phyloP scores from a whole-genome alignment of 2,797 vertebrate species.

The Megalops cyprinoides region DNA sequence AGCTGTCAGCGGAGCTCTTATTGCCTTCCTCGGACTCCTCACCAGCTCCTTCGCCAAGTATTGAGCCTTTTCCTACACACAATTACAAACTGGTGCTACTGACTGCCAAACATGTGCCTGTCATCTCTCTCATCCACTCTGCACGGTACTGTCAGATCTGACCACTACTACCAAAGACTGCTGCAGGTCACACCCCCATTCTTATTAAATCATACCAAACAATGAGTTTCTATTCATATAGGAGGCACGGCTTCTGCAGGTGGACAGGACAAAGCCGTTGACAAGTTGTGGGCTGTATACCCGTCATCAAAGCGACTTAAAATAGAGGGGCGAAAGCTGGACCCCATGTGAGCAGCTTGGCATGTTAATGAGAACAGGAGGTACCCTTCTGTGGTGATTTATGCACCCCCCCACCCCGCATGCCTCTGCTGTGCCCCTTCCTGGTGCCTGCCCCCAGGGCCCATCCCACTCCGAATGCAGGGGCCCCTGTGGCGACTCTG shows the following conservation, averaged over 20 bases:
- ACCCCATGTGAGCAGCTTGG: not conserved
- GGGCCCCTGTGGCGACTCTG: too few species aligned
- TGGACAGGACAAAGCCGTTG: not conserved
- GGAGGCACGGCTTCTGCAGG: too few species aligned
- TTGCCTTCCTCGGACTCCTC: conserved; percentile 94
- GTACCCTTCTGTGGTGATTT: conserved; percentile 1
- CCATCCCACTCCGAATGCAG: too few species aligned
- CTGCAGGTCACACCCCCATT: too few species aligned
- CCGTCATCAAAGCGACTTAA: not conserved
- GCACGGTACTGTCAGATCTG: too few species aligned
- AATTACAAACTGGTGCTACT: not conserved
- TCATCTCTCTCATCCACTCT: too few species aligned
- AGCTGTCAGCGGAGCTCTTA: conserved; percentile 82
- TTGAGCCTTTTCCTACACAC: conserved; percentile 44
- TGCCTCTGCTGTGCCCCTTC: not conserved
- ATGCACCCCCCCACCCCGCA: too few species aligned
- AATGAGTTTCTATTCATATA: not conserved
- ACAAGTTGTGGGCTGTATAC: not conserved
- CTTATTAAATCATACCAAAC: not conserved
- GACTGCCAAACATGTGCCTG: too few species aligned
- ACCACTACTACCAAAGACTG: too few species aligned
- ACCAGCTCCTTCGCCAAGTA: conserved; percentile 95
- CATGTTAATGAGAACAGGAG: conserved; percentile 8
- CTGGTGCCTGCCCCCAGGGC: not conserved
- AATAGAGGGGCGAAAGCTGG: not conserved